Evolutionary conservation across 2,797 vertebrate species (phyloP), one percentile per base, ranked within the genome.

Genomic region (Xenopus petersii): DNA sequence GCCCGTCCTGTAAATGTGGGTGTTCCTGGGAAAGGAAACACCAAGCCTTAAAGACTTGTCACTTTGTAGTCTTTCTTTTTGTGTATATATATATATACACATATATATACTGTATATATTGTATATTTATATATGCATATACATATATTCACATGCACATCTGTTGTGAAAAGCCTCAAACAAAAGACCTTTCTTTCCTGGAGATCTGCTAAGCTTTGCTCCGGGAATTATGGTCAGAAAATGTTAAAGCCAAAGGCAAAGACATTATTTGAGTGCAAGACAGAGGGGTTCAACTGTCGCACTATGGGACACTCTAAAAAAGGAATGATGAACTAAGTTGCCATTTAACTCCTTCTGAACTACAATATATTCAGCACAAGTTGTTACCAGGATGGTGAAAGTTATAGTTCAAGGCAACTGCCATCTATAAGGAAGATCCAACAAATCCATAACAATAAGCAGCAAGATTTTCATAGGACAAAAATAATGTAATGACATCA

Each of bases 101-200:
- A 33, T 6, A 61, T 75, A 46, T 36, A 62, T 70, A 67, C 67
- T 67, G 69, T 67, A 62, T 77, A 67, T 67, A 46, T 51, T 65
- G 61, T 75, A 56, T 69, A 69, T 56, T 51, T 62, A 67, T 49
- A 60, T 59, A 66, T 64, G 36, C 30, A 33, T 6, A 61, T 75
- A 46, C 51, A 62, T 70, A 68, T 68, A 74, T 46, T 61, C 46
- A 68, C 65, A 68, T 16, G 30, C 65, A 61, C 66, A 42, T 47
- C 58, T 24, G 24, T 36, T 58, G 30, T 77, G 36, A 51, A 21
- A 78, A 78, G 75, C 75, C 75, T 78, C 75, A 78, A 75, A 70
- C 26, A 56, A 26, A 46, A 75, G 69, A 60, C 65, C 60, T 78
- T 70, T 69, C 65, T 73, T 69, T 62, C 24, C 49, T 62, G 70